Evolutionary conservation across 30 jellyfish, hydroid and myxozoan genomes (phyloP).

Genomic region (Sanderia malayensis): DNA sequence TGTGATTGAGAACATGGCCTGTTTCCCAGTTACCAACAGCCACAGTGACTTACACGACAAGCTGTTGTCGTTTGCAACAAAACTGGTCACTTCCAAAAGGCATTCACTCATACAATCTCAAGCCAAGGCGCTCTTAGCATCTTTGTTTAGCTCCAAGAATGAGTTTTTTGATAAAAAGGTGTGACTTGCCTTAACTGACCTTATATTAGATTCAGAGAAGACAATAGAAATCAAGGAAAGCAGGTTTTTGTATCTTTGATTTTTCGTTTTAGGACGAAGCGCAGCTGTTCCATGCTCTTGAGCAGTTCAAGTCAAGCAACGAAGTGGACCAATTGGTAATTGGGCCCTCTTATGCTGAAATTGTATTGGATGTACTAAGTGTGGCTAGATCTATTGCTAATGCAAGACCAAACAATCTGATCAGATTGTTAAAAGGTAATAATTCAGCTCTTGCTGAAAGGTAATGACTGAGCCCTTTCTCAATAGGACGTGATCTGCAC

Average conservation of each 20-base stretch:
- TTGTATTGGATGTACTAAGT: slow-evolving; percentile 54
- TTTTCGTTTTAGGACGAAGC: slow-evolving; percentile 67
- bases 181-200: neutral
- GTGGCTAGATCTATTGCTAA: slow-evolving; percentile 67
- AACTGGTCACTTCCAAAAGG: slow-evolving; percentile 12
- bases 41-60: slow-evolving; percentile 27
- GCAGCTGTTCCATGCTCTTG: slow-evolving; percentile 56
- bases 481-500: too few relatives aligned
- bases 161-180: slow-evolving; percentile 61
- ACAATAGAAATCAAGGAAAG: neutral
- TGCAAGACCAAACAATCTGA: slow-evolving; percentile 79
- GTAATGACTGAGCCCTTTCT: too few relatives aligned
- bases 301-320: slow-evolving; percentile 34
- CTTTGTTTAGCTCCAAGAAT: slow-evolving; percentile 64
- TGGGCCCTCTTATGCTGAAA: slow-evolving; percentile 38
- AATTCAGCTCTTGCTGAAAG: too few relatives aligned
- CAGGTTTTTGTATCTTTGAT: neutral
- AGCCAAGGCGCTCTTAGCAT: slow-evolving; percentile 63
- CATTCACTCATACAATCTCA: slow-evolving; percentile 30
- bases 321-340: slow-evolving; percentile 20
- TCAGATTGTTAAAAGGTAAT: slow-evolving; percentile 67
- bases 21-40: slow-evolving; percentile 36
- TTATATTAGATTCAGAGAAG: neutral
- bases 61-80: slow-evolving; percentile 39
- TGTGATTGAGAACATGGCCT: slow-evolving; percentile 24